Evolutionary conservation across 2,888 invertebrate genomes (phyloP).

Genomic region (Eilema sororculum): DNA sequence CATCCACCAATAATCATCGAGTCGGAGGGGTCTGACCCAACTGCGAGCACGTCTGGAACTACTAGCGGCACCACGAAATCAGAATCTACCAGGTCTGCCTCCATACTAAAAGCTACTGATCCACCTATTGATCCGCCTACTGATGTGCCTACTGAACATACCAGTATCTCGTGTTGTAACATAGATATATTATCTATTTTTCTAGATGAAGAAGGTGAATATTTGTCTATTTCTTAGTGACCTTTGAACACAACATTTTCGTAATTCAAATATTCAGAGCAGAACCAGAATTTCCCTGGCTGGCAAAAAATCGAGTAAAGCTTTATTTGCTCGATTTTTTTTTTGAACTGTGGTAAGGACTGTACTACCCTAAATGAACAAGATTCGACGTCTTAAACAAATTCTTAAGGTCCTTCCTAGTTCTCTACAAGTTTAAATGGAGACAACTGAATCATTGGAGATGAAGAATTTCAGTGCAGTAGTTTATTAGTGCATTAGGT

Average conservation of each 20-base stretch:
- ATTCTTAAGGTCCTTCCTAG: no score
- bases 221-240: not conserved
- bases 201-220: conserved; percentile 23
- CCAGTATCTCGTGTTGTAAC: conserved; percentile 68
- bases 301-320: no score
- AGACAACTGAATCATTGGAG: no score
- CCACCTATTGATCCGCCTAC: no score
- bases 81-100: conserved; percentile 32
- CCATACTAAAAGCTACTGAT: conserved; percentile 33
- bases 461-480: no score
- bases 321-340: no score
- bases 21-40: conserved; percentile 13
- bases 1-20: conserved; percentile 54
- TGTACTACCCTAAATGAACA: no score
- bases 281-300: not conserved
- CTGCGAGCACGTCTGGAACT: conserved; percentile 13
- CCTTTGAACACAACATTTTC: not conserved
- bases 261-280: not conserved
- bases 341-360: no score
- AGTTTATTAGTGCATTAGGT: no score
- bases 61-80: conserved; percentile 16
- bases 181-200: conserved; percentile 69
- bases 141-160: no score
- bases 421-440: no score
- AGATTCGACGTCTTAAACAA: no score